Percentiles rank a stretch among this genome's conserved stretches.
phyloP scores from a whole-genome alignment of 2,113 vertebrate species.

The Platichthys flesus region DNA sequence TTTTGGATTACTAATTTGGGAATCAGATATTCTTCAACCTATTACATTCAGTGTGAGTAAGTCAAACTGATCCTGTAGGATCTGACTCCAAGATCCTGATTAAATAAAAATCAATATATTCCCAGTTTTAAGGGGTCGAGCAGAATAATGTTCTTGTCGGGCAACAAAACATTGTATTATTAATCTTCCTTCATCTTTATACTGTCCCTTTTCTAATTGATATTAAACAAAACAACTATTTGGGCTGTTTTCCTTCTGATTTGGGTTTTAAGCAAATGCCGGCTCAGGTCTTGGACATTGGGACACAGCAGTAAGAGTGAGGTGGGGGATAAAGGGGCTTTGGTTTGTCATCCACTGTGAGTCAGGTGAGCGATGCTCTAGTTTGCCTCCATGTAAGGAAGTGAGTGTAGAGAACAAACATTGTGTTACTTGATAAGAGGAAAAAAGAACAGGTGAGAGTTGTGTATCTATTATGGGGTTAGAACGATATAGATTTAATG shows the following conservation, averaged over 20 bases:
- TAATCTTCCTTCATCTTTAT: not conserved
- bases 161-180: not conserved
- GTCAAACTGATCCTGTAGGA: no score
- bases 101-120: no score
- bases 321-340: conserved; percentile 26
- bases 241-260: not conserved
- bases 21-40: no score
- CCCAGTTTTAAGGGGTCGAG: not conserved
- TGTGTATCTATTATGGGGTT: conserved; percentile 47
- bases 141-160: no score
- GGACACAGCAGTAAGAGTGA: conserved; percentile 65
- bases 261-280: not conserved
- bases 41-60: no score
- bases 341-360: conserved; percentile 44
- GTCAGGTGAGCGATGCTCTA: conserved; percentile 40
- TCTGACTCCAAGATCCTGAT: no score
- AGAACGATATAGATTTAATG: conserved; percentile 59
- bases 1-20: no score
- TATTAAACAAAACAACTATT: no score
- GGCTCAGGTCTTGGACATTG: conserved; percentile 52
- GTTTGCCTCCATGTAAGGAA: conserved; percentile 20
- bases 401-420: conserved; percentile 34
- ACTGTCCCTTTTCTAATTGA: not conserved
- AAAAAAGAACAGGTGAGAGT: conserved; percentile 20
- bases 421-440: conserved; percentile 20